Evolutionary conservation across 2,888 invertebrate species (phyloP).

Genomic region (Platerodrilus igneus): DNA sequence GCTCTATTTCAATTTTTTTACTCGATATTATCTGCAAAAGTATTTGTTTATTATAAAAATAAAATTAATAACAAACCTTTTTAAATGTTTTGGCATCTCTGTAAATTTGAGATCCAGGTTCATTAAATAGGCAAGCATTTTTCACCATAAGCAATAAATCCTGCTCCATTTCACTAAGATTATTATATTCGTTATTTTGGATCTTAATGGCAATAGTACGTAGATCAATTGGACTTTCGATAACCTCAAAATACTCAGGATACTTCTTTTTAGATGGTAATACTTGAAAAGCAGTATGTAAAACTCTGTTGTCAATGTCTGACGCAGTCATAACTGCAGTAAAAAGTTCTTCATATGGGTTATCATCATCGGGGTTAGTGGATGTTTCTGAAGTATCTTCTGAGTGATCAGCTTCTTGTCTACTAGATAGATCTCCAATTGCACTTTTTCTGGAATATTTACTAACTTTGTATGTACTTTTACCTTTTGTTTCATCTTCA

Average conservation of each 20-base stretch:
- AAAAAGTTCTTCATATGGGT: constrained; percentile 84
- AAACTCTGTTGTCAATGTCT: constrained; percentile 73
- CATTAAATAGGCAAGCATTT: constrained; percentile 94
- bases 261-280: constrained; percentile 89
- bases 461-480: constrained; percentile 53
- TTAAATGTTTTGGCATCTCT: constrained; percentile 89
- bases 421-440: constrained; percentile 40
- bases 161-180: constrained; percentile 77
- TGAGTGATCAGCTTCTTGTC: constrained; percentile 52
- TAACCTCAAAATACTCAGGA: constrained; percentile 93
- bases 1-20: constrained; percentile 69
- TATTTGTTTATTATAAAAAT: no score
- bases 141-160: constrained; percentile 87
- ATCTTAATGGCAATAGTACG: constrained; percentile 90
- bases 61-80: constrained; percentile 64
- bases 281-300: constrained; percentile 85
- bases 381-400: constrained; percentile 69
- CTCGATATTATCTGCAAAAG: constrained; percentile 57
- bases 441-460: constrained; percentile 47
- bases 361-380: constrained; percentile 70
- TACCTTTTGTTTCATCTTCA: constrained; percentile 51
- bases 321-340: constrained; percentile 82
- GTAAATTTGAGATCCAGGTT: constrained; percentile 93
- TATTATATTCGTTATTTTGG: constrained; percentile 75
- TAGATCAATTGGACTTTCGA: constrained; percentile 91